phyloP scores from a whole-genome alignment of 2,113 vertebrate genomes.

The Sylvietta virens region DNA sequence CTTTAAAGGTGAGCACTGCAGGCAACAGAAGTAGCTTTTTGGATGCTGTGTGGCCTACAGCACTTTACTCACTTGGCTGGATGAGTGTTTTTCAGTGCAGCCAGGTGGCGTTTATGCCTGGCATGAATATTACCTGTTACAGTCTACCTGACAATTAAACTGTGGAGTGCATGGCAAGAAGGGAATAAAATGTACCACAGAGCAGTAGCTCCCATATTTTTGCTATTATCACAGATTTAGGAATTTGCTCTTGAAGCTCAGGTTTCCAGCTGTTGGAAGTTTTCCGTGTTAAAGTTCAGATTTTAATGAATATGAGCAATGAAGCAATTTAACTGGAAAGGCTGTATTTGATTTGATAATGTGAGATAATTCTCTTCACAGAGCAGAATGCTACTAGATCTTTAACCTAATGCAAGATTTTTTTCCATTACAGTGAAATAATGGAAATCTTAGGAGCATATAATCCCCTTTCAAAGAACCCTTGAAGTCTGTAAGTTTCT shows the following conservation, averaged over 20 bases:
- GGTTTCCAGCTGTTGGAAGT: neutral
- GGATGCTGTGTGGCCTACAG: neutral
- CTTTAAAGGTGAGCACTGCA: neutral
- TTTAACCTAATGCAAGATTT: neutral
- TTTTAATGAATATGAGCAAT: neutral
- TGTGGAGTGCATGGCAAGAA: accelerated
- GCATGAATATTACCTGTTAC: neutral
- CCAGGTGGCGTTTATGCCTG: neutral
- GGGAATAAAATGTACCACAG: neutral
- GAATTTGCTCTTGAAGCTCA: neutral
- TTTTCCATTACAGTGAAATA: constrained; percentile 1
- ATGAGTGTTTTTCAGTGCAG: neutral
- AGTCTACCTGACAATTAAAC: neutral
- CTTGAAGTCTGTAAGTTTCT: neutral
- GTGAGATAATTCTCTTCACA: neutral
- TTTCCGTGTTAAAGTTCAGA: neutral
- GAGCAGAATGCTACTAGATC: neutral
- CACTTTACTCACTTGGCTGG: neutral
- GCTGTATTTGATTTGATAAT: neutral
- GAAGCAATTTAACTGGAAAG: neutral
- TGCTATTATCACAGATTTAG: neutral
- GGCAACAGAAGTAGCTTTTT: neutral
- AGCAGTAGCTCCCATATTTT: neutral
- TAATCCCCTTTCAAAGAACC: neutral
- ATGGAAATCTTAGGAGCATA: neutral